Evolutionary conservation across 2,888 invertebrate species (phyloP).

Genomic region (Phrixothrix hirtus): DNA sequence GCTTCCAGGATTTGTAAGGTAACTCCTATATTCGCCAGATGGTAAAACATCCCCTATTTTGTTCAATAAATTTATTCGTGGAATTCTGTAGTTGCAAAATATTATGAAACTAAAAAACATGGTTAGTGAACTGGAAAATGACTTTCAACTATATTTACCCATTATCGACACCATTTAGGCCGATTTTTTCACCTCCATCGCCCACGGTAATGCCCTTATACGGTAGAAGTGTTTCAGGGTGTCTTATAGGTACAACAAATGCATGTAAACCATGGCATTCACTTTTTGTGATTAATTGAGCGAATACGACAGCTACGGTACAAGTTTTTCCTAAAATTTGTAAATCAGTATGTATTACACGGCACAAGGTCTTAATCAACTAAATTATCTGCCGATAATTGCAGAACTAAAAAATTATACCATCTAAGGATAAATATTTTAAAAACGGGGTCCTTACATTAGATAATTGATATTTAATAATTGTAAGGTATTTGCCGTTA

Average conservation of each 20-base stretch:
- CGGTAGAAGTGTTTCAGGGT: constrained; percentile 73
- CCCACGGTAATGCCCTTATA: constrained; percentile 87
- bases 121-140: constrained; percentile 13
- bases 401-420: no score
- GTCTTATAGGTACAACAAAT: constrained; percentile 83
- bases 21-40: constrained; percentile 85
- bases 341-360: no score
- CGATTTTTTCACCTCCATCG: constrained; percentile 92
- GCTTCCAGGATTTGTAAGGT: constrained; percentile 83
- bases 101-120: constrained; percentile 69
- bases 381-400: not conserved
- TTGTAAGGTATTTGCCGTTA: no score
- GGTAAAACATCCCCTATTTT: constrained; percentile 86
- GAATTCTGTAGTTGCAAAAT: constrained; percentile 86
- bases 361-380: no score
- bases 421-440: no score
- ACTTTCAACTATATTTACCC: constrained; percentile 62
- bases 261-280: constrained; percentile 83
- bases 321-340: constrained; percentile 70
- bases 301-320: constrained; percentile 85
- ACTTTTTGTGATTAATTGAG: constrained; percentile 83
- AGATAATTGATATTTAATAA: no score
- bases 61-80: constrained; percentile 81
- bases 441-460: no score
- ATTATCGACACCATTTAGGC: constrained; percentile 90